Conservation (phyloP, 2,888 invertebrate genomes). For the Xestia c-nigrum region DNA sequence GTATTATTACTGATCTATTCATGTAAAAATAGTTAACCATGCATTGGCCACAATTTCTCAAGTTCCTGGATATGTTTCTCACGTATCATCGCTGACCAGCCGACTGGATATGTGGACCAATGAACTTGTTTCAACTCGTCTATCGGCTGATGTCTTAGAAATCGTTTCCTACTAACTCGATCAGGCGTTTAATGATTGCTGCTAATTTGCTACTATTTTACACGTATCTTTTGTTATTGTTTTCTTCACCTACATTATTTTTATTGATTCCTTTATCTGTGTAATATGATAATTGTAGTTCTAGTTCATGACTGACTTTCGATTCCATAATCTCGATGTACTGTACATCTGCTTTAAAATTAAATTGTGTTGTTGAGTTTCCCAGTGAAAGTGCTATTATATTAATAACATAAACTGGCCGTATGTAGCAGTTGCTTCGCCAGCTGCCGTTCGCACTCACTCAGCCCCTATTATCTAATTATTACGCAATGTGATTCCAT, state of each 20-base stretch:
- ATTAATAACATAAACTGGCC: constrained; percentile 70
- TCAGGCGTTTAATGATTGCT: constrained; percentile 85
- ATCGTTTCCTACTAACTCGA: constrained; percentile 89
- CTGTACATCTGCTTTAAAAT: constrained; percentile 55
- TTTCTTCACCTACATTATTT: constrained; percentile 52
- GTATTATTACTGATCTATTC: constrained; percentile 16
- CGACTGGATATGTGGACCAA: constrained; percentile 88
- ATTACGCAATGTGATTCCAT: constrained; percentile 80
- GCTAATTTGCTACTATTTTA: constrained; percentile 73
- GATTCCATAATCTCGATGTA: constrained; percentile 44
- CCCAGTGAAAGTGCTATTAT: constrained; percentile 80
- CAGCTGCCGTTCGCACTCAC: constrained; percentile 67
- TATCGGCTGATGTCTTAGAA: constrained; percentile 84
- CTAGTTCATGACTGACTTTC: constrained; percentile 56
- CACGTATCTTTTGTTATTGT: constrained; percentile 62
- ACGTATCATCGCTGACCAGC: constrained; percentile 85
- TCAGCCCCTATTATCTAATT: constrained; percentile 80
- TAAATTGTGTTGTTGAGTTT: constrained; percentile 51
- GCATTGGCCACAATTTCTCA: constrained; percentile 77
- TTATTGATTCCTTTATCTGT: constrained; percentile 39
- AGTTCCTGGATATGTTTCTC: constrained; percentile 86
- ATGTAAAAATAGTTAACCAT: constrained; percentile 65
- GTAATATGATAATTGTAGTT: constrained; percentile 26
- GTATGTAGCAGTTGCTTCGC: constrained; percentile 70
- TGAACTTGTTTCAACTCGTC: constrained; percentile 87